Conservation (phyloP, 1,140 invertebrate species). For the Lethocerus indicus region DNA sequence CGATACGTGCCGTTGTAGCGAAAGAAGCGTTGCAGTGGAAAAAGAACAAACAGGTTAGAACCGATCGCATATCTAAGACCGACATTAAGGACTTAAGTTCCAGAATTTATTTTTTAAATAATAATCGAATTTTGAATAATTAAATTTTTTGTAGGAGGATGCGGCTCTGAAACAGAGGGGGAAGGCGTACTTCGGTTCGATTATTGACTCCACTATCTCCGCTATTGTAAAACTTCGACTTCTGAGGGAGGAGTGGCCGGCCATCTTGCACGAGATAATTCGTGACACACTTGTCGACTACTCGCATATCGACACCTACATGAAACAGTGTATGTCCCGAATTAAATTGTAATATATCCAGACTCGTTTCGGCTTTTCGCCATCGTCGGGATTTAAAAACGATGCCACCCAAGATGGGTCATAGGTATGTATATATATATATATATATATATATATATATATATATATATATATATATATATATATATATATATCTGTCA, state of each 20-base stretch:
- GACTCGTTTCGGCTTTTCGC: too few relatives aligned
- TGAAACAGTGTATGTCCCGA: constrained; percentile 32
- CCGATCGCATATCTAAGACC: neutral
- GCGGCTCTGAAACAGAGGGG: constrained; percentile 48
- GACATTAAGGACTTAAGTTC: too few relatives aligned
- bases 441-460: too few relatives aligned
- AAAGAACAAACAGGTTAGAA: constrained; percentile 33
- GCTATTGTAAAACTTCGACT: constrained; percentile 54
- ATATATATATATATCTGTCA: too few relatives aligned
- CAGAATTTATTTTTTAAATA: neutral
- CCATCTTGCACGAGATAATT: constrained; percentile 53
- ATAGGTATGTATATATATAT: too few relatives aligned
- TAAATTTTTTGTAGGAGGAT: constrained; percentile 36
- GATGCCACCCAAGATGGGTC: too few relatives aligned
- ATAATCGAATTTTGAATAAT: neutral
- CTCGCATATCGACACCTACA: constrained; percentile 54
- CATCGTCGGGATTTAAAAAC: too few relatives aligned
- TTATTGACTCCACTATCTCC: constrained; percentile 50
- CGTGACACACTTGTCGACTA: constrained; percentile 57
- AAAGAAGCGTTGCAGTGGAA: constrained; percentile 76
- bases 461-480: too few relatives aligned
- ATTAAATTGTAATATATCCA: too few relatives aligned
- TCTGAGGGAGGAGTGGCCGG: constrained; percentile 54
- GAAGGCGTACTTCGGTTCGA: constrained; percentile 40
- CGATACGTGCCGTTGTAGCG: constrained; percentile 57